Percentiles rank a stretch among this genome's conserved stretches.
phyloP scores from a whole-genome alignment of 2,888 invertebrate genomes.

The Melipona bicolor region DNA sequence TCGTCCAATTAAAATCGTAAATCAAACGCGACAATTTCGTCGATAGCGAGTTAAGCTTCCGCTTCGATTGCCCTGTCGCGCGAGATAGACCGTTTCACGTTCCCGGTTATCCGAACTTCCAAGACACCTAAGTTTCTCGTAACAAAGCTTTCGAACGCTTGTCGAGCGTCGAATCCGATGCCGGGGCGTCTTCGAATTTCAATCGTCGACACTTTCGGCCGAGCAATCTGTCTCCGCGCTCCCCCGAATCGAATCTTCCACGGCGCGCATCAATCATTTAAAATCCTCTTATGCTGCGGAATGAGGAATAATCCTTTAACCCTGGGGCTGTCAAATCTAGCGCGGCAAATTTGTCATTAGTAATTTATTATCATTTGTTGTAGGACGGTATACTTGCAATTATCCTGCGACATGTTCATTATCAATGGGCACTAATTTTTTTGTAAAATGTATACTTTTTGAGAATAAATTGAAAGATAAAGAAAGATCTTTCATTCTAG shows the following conservation, averaged over 20 bases:
- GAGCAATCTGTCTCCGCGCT: not conserved
- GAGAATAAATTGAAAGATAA: no score
- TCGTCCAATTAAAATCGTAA: constrained; percentile 5
- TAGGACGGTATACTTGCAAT: no score
- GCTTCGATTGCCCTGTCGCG: not conserved
- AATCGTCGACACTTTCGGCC: constrained; percentile 21
- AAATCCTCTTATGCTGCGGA: not conserved
- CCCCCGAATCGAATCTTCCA: not conserved
- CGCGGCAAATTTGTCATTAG: no score
- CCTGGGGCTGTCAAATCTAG: no score
- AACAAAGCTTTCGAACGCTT: constrained; percentile 9
- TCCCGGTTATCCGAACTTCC: constrained; percentile 21
- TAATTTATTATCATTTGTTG: no score
- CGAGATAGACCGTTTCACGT: not conserved
- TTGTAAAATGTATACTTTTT: no score
- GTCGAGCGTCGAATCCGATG: not conserved
- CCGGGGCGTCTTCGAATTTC: constrained; percentile 20
- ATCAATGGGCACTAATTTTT: no score
- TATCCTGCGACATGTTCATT: no score
- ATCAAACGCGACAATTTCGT: not conserved
- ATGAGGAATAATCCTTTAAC: not conserved
- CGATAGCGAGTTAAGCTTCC: not conserved
- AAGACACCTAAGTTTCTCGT: constrained; percentile 3
- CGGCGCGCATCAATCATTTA: not conserved
- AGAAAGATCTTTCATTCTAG: no score